phyloP scores from a whole-genome alignment of 2,113 vertebrate genomes.

The Furnarius figulus region DNA sequence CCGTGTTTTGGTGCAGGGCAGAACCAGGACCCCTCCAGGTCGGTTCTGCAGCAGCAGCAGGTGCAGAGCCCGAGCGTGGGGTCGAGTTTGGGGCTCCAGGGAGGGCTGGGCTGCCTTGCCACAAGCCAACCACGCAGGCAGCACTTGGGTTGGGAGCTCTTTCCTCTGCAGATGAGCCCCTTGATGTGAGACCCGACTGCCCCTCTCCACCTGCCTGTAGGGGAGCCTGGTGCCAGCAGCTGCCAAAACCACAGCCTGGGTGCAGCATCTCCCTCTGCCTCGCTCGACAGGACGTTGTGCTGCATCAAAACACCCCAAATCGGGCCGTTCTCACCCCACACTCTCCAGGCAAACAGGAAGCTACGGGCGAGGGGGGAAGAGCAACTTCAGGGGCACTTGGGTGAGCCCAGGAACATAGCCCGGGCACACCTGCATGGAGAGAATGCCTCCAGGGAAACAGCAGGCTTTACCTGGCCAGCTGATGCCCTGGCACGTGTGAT shows the following conservation, averaged over 20 bases:
- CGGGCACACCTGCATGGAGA: background rate
- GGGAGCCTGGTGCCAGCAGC: background rate
- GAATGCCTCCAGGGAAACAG: background rate
- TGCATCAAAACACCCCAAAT: accelerated
- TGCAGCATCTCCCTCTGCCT: background rate
- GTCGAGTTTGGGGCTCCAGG: background rate
- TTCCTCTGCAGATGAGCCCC: slow-evolving; percentile 20
- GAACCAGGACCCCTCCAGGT: accelerated
- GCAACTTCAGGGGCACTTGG: accelerated
- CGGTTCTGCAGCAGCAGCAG: background rate
- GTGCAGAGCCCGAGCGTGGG: background rate
- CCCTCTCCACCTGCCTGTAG: background rate
- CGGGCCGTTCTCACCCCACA: accelerated
- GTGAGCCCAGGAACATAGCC: background rate
- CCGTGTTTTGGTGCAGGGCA: accelerated
- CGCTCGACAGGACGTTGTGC: background rate
- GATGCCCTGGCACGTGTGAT: accelerated
- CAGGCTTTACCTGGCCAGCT: background rate
- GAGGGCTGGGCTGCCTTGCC: background rate
- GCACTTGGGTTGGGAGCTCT: slow-evolving; percentile 26
- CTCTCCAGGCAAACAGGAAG: background rate
- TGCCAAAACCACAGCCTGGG: slow-evolving; percentile 13
- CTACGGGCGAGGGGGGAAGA: accelerated
- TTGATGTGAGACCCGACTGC: slow-evolving; percentile 8
- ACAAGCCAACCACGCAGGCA: background rate